Conservation (phyloP, 1,140 invertebrate genomes). For the Wiebesia pumilae region DNA sequence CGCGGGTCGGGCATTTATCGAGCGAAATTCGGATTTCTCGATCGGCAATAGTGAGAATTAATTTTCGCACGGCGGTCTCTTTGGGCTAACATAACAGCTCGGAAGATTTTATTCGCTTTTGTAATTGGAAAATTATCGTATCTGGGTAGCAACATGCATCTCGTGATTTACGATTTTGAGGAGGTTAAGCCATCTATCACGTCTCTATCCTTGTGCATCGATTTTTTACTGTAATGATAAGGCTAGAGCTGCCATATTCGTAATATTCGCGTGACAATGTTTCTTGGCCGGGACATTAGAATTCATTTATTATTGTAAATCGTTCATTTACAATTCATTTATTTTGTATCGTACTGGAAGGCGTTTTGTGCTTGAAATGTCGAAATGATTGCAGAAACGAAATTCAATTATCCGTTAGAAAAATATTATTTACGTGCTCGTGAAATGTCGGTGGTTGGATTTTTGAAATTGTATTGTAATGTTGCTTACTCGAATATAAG, state of each 20-base stretch:
- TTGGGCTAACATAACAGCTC: too few species aligned
- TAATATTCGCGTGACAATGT: not conserved
- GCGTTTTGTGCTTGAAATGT: not conserved
- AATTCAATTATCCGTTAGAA: not conserved
- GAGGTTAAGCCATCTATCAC: not conserved
- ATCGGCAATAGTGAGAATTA: too few species aligned
- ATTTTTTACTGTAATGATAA: not conserved
- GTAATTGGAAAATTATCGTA: too few species aligned
- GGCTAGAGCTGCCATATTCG: not conserved
- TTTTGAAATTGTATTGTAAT: not conserved
- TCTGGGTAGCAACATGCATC: not conserved
- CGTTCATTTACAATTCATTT: too few species aligned
- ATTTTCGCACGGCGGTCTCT: too few species aligned
- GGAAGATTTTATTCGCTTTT: too few species aligned
- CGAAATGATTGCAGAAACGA: too few species aligned
- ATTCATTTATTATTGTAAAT: not conserved
- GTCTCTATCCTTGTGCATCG: not conserved
- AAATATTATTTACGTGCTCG: too few species aligned
- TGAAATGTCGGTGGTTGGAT: not conserved
- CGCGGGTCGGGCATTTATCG: too few species aligned
- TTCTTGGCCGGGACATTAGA: not conserved
- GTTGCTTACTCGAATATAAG: not conserved
- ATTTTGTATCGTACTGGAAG: not conserved
- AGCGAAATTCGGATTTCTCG: too few species aligned
- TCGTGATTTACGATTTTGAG: not conserved